phyloP scores from a whole-genome alignment of 1,140 invertebrate species.

The Bathynomus jamesi region DNA sequence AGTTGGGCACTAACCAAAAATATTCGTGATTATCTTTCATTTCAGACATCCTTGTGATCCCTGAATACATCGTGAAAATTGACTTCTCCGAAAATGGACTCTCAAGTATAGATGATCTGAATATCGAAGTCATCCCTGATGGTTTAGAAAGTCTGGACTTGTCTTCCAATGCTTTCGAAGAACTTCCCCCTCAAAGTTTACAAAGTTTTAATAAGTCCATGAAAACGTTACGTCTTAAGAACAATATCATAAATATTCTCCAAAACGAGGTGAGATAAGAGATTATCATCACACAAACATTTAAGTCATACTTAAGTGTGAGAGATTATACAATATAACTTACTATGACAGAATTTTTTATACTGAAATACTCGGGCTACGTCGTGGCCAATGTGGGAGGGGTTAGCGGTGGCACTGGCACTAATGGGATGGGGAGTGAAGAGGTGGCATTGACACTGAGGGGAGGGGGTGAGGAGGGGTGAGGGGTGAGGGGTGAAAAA shows the following conservation, averaged over 20 bases:
- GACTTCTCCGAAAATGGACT: neutral
- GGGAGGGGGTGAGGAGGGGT: too few species aligned
- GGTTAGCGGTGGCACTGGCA: too few species aligned
- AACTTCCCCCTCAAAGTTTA: neutral
- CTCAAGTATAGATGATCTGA: neutral
- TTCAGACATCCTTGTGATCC: neutral
- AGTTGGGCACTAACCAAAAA: too few species aligned
- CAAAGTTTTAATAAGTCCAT: neutral
- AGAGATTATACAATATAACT: neutral
- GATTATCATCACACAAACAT: neutral
- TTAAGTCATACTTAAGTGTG: neutral
- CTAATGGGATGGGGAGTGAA: too few species aligned
- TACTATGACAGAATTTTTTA: neutral
- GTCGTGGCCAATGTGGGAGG: too few species aligned
- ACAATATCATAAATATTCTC: neutral
- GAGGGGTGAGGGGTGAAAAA: too few species aligned
- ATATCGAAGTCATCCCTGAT: neutral
- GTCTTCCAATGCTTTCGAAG: neutral
- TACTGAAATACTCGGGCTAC: too few species aligned
- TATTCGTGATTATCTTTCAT: too few species aligned
- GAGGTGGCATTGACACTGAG: too few species aligned
- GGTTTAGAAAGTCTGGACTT: neutral
- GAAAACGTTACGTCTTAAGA: neutral
- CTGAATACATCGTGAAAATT: neutral
- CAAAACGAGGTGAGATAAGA: neutral